Base-by-base conservation (phyloP, 2,888 invertebrate species). In the Drosophila melanocephala region DNA sequence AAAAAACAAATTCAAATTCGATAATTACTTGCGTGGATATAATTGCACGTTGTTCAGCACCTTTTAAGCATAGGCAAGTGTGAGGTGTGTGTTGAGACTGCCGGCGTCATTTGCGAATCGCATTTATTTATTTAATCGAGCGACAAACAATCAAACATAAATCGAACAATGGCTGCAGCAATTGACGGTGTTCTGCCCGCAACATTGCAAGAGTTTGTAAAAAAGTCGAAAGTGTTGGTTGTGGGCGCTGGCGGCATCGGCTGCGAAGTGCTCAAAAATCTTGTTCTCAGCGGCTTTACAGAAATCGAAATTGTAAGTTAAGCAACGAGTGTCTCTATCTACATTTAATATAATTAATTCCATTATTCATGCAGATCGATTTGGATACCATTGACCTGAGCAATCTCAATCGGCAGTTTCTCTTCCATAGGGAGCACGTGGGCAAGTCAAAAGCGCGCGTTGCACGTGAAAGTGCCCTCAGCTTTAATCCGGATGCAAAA, bases 231-330 rank as follows among this genome's bases (percentile, higher is more conserved):
- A 94, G 94, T 98, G 59, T 94, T 98, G 75, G 96, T 98, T 22
- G 97, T 98, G 33, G 99, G 99, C 64, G 99, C 99, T 89, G 99
- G 99, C 79, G 99, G 99, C 70, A 99, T 99, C 91, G 99, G 99
- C 78, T 99, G 99, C 94, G 99, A 99, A 94, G 96, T 99, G 83
- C 94, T 99, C 47, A 99, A 99, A 94, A 99, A 99, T 94, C 95
- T 99, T 79, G 99, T 99, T 39, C 94, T 99, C 57, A 97, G 97
- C 78, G 99, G 99, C 77, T 99, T 99, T 93, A 95, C 95, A 50
- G 95, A 98, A 84, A 98, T 99, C 87, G 97, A 98, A 95, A 97
- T 99, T 91, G 99, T 99, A 95, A 95, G 97, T 95, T 76, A 5
- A 39, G 7, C 22, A 19, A 9, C 1, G 0, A 50, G 0, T 52